Evolutionary conservation across 1,140 invertebrate species (phyloP), one percentile per base, ranked within the genome.

Genomic region (Nasonia longicornis): DNA sequence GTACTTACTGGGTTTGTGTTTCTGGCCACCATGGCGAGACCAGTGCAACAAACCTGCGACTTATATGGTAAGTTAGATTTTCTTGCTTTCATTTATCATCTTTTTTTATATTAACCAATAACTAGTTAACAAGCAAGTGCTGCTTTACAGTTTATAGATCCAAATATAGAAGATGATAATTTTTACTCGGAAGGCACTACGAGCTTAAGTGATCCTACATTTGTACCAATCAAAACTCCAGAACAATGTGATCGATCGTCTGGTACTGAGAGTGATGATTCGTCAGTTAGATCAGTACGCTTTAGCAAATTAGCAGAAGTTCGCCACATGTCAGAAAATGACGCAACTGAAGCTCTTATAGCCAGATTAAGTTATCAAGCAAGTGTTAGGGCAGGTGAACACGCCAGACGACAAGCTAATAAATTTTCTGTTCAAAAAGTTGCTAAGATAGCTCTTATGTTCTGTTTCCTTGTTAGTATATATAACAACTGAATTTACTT

Each of bases 281-380:
- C 94, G n/a, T 93, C 93, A 14, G 91, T 94, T 75, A 92, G 94
- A 66, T 94, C 94, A 79, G 96, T 97, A 42, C 92, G 95, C 85
- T 98, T 97, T 87, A 96, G 93, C 86, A 96, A 96, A 90, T 88
- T 97, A 80, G 96, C 96, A 45, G 96, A 98, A 91, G 95, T 96
- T 4, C 91, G 95, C 7, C 95, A 96, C 84, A 94, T 96, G 93
- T 95, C 95, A 0, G 95, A 96, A 80, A 92, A 92, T 69, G 95
- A 97, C 88, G 96, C 96, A 20, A 95, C 95, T 10, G 96, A 97
- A 86, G 96, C 96, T 35, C 88, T 96, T 77, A 90, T 97, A 85
- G 95, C 96, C 0, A 91, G 96, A 58, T 91, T 97, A 20, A 96
- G 96, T n/a, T 97, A 97, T 90, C 93, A 95, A 85, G 95, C 96